Evolutionary conservation across 2,888 invertebrate genomes (phyloP), one percentile per base, ranked within the genome.

Genomic region (Minunthozetes semirufus): DNA sequence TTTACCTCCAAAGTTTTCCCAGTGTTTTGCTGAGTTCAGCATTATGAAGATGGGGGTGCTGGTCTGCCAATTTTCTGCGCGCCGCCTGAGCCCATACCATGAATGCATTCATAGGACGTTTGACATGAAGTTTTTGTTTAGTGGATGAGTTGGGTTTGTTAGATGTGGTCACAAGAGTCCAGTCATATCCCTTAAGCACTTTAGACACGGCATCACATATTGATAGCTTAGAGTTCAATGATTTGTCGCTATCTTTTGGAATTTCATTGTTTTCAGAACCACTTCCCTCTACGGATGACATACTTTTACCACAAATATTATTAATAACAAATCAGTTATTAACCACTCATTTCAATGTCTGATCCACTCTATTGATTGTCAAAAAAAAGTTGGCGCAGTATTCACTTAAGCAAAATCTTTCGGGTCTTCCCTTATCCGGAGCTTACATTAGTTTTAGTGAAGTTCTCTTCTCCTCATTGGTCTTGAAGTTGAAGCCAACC

Each of bases 81-180:
- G 96, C 96, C 13, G 95, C 95, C 82, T 96, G 95, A 0, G 96
- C 95, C 91, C 96, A 97, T 72, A 97, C 96, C 96, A 97, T 97
- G 83, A 97, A 97, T 0, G 96, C 95, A 83, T 97, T 97, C 96
- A 97, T 97, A 0, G 96, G 96, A 70, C 96, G 86, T 84, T 96
- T 96, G 77, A 97, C 94, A 84, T 95, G 95, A 19, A 78, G 72
- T 72, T 77, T 76, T 27, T 78, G 72, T 66, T 77, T 78, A 25
- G 77, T 74, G 0, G 75, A 70, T 22, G 71, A 73, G 27, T 46
- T 72, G 0, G 71, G 56, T 93, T 90, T 93, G 81, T 90, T 89
- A 17, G 92, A 90, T 81, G 91, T 90, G 59, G 94, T 93, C 73
- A 94, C 91, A 79, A 93, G 87, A 75, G 90, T 90, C 90, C 94